Conservation (phyloP, 2,888 invertebrate species). For the Rotaria socialis region DNA sequence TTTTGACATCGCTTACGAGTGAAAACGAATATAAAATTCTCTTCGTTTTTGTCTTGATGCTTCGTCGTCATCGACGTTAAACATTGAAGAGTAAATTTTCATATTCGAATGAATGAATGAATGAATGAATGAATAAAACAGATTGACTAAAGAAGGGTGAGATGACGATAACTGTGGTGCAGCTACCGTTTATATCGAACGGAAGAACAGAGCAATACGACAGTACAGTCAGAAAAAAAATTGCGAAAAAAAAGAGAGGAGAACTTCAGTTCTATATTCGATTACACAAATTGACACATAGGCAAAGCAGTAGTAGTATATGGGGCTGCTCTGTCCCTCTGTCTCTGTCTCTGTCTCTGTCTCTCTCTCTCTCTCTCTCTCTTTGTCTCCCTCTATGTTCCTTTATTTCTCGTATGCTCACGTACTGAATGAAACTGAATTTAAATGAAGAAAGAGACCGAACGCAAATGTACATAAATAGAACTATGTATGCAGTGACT, state of each 20-base stretch:
- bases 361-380: neutral
- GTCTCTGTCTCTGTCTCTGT: neutral
- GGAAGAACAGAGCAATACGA: constrained; percentile 1
- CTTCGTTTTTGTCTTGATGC: constrained; percentile 8
- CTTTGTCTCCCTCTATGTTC: neutral
- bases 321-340: neutral
- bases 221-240: neutral
- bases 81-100: constrained; percentile 21
- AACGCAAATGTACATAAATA: constrained; percentile 26
- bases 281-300: constrained; percentile 32
- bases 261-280: constrained; percentile 18
- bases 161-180: neutral
- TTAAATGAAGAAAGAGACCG: constrained; percentile 16
- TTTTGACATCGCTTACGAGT: neutral
- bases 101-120: constrained; percentile 1
- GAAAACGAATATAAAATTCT: neutral
- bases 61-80: neutral
- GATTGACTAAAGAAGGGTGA: neutral
- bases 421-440: constrained; percentile 16
- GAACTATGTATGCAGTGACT: neutral
- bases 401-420: neutral
- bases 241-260: neutral
- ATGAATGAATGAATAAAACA: constrained; percentile 7
- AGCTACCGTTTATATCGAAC: constrained; percentile 21
- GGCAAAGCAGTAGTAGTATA: constrained; percentile 18